phyloP scores from a whole-genome alignment of 1,140 invertebrate species.

The Aethina tumida region DNA sequence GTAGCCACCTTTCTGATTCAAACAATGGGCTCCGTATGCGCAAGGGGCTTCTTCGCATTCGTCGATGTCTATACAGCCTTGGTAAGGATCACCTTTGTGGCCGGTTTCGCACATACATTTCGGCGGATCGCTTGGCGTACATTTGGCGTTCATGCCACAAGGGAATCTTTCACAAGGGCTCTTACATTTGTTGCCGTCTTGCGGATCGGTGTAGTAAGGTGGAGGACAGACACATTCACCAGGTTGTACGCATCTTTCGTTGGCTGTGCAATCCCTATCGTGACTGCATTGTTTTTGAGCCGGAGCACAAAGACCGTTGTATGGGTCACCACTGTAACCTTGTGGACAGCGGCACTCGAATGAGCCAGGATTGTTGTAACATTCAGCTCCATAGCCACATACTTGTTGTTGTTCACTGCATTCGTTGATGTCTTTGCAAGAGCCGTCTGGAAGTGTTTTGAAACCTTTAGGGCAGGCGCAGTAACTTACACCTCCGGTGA shows the following conservation, averaged over 20 bases:
- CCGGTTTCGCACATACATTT: conserved; percentile 78
- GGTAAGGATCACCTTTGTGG: conserved; percentile 72
- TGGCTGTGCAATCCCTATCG: conserved; percentile 71
- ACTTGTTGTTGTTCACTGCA: conserved; percentile 63
- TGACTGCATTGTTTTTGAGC: conserved; percentile 69
- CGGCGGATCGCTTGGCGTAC: conserved; percentile 79
- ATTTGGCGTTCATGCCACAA: conserved; percentile 88
- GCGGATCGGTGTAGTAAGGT: conserved; percentile 72
- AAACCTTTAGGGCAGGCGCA: conserved; percentile 80
- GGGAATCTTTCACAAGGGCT: conserved; percentile 79
- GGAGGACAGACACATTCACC: conserved; percentile 82
- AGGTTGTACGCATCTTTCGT: conserved; percentile 84
- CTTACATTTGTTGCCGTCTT: conserved; percentile 75
- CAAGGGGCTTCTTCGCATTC: conserved; percentile 72
- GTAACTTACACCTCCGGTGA: conserved; percentile 81
- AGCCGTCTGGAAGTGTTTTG: conserved; percentile 58
- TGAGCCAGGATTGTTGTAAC: conserved; percentile 68
- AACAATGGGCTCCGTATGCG: conserved; percentile 73
- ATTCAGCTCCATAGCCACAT: conserved; percentile 79
- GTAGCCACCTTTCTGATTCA: conserved; percentile 76
- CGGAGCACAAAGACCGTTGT: conserved; percentile 63
- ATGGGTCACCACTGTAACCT: conserved; percentile 54
- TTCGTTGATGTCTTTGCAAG: conserved; percentile 76
- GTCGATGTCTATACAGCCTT: conserved; percentile 75
- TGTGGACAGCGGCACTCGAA: conserved; percentile 72